Base-by-base conservation (phyloP, 2,888 invertebrate species). In the Agrotis clavis region DNA sequence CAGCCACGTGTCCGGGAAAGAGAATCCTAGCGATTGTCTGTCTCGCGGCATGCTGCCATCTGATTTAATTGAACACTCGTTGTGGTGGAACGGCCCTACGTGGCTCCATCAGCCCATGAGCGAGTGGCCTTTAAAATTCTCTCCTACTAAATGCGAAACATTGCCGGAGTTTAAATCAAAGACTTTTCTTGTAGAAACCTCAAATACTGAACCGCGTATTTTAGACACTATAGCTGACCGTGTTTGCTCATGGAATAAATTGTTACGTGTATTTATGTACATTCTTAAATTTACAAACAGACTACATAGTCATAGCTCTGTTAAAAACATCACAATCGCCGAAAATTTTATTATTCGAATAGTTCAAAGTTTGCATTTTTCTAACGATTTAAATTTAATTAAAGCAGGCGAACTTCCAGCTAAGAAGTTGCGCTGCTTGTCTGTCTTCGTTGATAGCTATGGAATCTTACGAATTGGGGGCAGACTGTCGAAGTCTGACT, bases 41-140 rank as follows among this genome's bases (percentile, higher is more conserved):
- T 53, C 53, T 14, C 50, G n/a, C n/a, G 50, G 50, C 50, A 50
- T 50, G 50, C 50, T 50, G 50, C 50, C n/a, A 3, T 50, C n/a
- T 50, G 50, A 50, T n/a, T 50, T 50, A n/a, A 50, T 50, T n/a
- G 11, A 50, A n/a, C 50, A 50, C 50, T 50, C 50, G 50, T 50
- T 50, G n/a, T 50, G 50, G n/a, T 50, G 50, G 11, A 50, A 50
- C 50, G 50, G 50, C 11, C 50, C 50, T 50, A 14, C 53, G 19
- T 53, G 53, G 21, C 53, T 53, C 3, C 53, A 19, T 21, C 53
- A 11, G 21, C 6, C 53, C 6, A 4, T 53, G 14, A 14, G 21
- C 14, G 53, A 21, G 13, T 53, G 53, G 21, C 53, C 14, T 53
- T 53, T 21, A 53, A 13, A 53, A 53, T 53, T 53, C 21, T 19